Evolutionary conservation across 2,113 vertebrate species (phyloP), one percentile per base, ranked within the genome.

Genomic region (Melanostigma gelatinosum): DNA sequence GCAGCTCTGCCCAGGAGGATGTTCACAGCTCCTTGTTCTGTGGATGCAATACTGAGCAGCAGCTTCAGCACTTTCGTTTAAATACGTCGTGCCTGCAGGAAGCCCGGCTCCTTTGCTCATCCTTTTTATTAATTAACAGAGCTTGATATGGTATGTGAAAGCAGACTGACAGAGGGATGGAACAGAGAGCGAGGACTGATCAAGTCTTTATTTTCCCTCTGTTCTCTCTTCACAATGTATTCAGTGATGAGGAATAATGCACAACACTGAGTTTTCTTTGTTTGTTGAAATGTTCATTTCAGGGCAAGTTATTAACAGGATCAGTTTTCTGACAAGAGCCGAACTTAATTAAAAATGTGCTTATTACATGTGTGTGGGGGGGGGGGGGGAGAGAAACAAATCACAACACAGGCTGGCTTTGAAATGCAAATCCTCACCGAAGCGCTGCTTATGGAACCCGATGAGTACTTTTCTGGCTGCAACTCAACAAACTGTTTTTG

Each of bases 291-390:
- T 92, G 92, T 93, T 93, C 89, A 92, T 90, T 91, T 87, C 89
- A 79, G 85, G 85, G 85, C 84, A 84, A 77, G 76, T 89, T 92
- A 92, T 91, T 91, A 92, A 83, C 85, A 75, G 86, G 89, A 91
- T 86, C 78, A 42, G 50, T 88, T 93, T 87, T 89, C 34, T 93
- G 90, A 93, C 89, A 81, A 89, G 87, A 93, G 80, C 73, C 13
- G 79, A 91, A 92, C 83, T 89, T 91, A 90, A 94, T 94, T 93
- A 93, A 93, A 90, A 89, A 81, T 85, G 79, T 89, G 90, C 94
- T 94, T 92, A 85, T 90, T 91, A 84, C 92, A 90, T 89, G 83
- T 78, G 60, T 44, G 46, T 50, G 46, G 18, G 18, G 65, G 44
- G 29, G 50, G 8, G 52, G 42, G 38, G 73, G 64, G 38, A 22